Base-by-base conservation (phyloP, 2,113 vertebrate genomes). In the Chunga burmeisteri region DNA sequence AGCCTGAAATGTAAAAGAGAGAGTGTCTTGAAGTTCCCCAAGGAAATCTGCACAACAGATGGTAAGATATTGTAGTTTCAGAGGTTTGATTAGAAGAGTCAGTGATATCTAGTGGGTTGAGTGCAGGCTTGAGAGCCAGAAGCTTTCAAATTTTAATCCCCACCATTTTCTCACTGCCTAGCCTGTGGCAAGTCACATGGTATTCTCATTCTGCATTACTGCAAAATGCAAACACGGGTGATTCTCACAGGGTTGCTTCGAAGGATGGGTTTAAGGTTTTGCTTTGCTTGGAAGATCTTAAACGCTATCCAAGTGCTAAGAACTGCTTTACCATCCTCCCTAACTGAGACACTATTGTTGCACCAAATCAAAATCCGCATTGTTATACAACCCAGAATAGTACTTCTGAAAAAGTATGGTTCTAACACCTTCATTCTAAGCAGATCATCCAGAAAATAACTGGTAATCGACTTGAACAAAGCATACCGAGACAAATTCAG, bases 11-110 rank as follows among this genome's bases (percentile, higher is more conserved):
- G 15, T 68, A 44, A 47, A 91, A 72, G 32, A 49, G 32, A 49
- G 14, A 50, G 7, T 11, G 13, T 46, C 94, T 93, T 93, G 47
- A 96, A 92, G 46, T 62, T 94, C 84, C 88, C 88, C 2, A 29
- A 77, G 94, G 58, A 79, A 94, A 95, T 93, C 42, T 66, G 22
- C 81, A 96, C 27, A 94, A 81, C 47, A 94, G 86, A 94, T 95
- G 40, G 73, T 38, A 86, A 59, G 82, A 75, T 63, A 68, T 1
- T 97, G 56, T 81, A 27, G 49, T 73, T 83, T 93, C 95, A 90
- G 50, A 89, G 46, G 55, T 81, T 94, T 95, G 88, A 73, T 92
- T 75, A 73, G 73, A 91, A 71, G 55, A 96, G 70, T 63, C 4
- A 0, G 52, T 13, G 36, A n/a, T 90, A 80, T 61, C 62, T 63